A percentile compares a stretch with the other conserved stretches of the same genome.
These are phyloP conservation scores for Drosophila anomalipes DNA, from an alignment of 2,888 invertebrate species.

Conservation along the genomic window DNA sequence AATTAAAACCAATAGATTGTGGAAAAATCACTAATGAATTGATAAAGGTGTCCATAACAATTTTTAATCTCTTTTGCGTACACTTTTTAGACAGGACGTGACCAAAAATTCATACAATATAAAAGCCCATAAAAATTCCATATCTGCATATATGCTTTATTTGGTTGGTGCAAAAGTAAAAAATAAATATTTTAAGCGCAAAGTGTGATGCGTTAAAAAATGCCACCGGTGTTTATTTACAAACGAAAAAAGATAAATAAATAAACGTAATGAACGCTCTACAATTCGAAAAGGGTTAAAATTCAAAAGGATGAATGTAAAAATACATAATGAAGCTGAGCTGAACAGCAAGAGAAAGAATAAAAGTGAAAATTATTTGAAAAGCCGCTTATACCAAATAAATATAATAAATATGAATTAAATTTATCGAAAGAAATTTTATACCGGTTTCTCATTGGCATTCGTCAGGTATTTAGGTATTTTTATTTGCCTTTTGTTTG, in stretches of 20 bases:
- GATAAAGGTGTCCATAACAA: constrained; percentile 4
- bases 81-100: background rate
- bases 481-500: background rate
- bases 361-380: constrained; percentile 9
- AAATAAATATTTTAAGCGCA: constrained; percentile 14
- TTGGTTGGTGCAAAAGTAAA: background rate
- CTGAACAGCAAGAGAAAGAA: background rate
- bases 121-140: background rate
- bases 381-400: constrained; percentile 48
- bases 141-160: background rate
- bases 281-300: constrained; percentile 20
- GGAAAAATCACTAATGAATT: background rate
- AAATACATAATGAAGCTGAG: constrained; percentile 5
- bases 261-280: constrained; percentile 28
- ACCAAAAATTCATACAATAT: background rate
- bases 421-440: background rate
- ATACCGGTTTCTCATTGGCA: constrained; percentile 43
- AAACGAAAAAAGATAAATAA: constrained; percentile 15
- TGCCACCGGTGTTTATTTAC: background rate
- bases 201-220: constrained; percentile 10
- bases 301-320: constrained; percentile 27
- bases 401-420: constrained; percentile 24
- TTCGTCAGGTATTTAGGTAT: constrained; percentile 17
- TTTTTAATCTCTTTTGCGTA: background rate
- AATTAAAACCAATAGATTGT: background rate